These are phyloP conservation scores for Steinernema feltiae DNA, from an alignment of 1,140 invertebrate species.

Conservation along the genomic window DNA sequence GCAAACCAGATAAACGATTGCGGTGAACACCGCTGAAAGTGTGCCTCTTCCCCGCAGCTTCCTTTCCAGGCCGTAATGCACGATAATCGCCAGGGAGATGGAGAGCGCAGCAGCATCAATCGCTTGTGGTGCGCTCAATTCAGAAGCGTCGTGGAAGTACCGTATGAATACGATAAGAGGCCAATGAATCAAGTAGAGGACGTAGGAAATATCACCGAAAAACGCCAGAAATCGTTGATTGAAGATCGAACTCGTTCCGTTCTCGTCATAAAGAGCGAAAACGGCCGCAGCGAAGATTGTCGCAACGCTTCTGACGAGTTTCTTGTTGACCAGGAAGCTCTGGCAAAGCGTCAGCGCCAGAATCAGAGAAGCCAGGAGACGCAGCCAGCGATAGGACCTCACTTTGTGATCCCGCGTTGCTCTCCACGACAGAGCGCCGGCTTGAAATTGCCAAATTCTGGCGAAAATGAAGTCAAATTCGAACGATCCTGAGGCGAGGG, in stretches of 20 bases:
- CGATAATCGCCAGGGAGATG: not conserved
- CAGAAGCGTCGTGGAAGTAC: not conserved
- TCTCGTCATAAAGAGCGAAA: not conserved
- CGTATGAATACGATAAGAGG: not conserved
- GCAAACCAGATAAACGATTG: not conserved
- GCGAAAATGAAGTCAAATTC: not conserved
- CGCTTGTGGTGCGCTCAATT: not conserved
- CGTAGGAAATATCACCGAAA: not conserved
- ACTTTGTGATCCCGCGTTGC: not conserved
- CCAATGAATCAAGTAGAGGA: not conserved
- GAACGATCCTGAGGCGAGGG: not conserved
- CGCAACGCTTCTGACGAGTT: not conserved
- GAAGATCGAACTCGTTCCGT: not conserved
- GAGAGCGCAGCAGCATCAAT: not conserved
- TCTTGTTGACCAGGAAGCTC: not conserved
- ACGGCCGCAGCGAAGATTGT: not conserved
- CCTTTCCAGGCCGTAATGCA: not conserved
- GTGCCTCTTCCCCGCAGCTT: not conserved
- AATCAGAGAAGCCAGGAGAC: not conserved
- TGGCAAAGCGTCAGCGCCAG: not conserved
- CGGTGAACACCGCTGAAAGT: not conserved
- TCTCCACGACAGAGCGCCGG: not conserved
- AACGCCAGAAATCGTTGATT: not conserved
- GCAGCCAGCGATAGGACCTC: not conserved
- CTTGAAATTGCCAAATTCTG: not conserved